These are phyloP conservation scores for Chymomyza caudatula DNA, from an alignment of 2,888 invertebrate species.

Conservation along the genomic window DNA sequence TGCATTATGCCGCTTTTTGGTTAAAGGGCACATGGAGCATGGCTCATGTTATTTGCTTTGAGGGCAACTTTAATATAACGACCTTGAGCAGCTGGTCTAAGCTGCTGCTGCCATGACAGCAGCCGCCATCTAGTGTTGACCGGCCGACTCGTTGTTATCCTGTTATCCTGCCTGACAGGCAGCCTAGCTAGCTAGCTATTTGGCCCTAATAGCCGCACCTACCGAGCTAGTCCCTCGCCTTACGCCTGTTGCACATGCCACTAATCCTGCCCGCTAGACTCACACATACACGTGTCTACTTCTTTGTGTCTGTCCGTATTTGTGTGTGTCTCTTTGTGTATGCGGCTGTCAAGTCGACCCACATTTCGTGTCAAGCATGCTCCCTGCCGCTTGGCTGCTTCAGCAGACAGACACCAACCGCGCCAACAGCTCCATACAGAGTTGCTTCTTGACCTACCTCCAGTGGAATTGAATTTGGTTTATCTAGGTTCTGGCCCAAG, in stretches of 20 bases:
- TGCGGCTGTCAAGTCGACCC: slow-evolving; percentile 20
- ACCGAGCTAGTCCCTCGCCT: not conserved
- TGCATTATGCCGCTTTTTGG: not conserved
- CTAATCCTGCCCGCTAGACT: slow-evolving; percentile 44
- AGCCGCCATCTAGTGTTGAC: slow-evolving; percentile 28
- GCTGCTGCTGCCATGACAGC: slow-evolving; percentile 55
- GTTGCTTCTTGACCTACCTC: slow-evolving; percentile 57
- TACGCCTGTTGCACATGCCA: slow-evolving; percentile 44
- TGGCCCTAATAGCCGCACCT: not conserved
- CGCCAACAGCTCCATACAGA: too few relatives aligned
- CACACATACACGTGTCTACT: slow-evolving; percentile 10
- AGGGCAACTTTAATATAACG: slow-evolving; percentile 19
- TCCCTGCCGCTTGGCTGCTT: slow-evolving; percentile 17
- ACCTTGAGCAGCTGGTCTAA: slow-evolving; percentile 54
- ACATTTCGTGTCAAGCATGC: slow-evolving; percentile 17
- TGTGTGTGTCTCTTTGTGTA: slow-evolving; percentile 12
- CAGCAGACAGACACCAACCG: not conserved
- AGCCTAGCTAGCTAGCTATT: not conserved
- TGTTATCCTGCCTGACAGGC: not conserved
- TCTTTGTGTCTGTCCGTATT: slow-evolving; percentile 16
- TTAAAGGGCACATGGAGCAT: not conserved
- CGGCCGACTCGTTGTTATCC: slow-evolving; percentile 32
- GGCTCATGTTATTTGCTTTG: not conserved
- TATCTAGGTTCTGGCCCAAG: not conserved
- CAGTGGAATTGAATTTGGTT: slow-evolving; percentile 27